These are phyloP conservation scores for Scaptomyza graminum DNA, from an alignment of 1,140 invertebrate genomes.

Conservation along the genomic window DNA sequence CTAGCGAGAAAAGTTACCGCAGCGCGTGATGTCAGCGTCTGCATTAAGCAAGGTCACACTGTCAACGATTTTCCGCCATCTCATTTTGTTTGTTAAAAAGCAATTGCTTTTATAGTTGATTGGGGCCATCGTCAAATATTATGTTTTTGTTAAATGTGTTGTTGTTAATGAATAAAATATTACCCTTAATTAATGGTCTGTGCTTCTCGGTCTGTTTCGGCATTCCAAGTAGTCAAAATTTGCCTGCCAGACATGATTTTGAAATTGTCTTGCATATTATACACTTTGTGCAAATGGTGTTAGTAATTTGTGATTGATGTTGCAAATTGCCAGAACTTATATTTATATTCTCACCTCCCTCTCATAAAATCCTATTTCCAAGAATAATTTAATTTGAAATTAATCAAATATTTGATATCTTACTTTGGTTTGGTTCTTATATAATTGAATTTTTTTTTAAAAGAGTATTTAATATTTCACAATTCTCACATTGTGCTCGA, in stretches of 20 bases:
- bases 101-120: neutral
- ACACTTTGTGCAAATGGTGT: neutral
- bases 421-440: too few species aligned
- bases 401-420: too few species aligned
- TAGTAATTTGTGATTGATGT: neutral
- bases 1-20: constrained; percentile 48
- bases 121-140: neutral
- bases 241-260: constrained; percentile 4
- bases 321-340: too few species aligned
- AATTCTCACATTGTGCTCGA: too few species aligned
- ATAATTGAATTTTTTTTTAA: too few species aligned
- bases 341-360: too few species aligned
- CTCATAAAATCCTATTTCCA: too few species aligned
- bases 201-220: constrained; percentile 17
- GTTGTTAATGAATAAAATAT: constrained; percentile 40
- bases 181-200: constrained; percentile 35
- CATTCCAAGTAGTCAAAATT: constrained; percentile 15
- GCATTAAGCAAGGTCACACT: constrained; percentile 31
- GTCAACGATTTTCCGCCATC: constrained; percentile 11
- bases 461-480: constrained; percentile 12
- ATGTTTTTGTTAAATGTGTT: constrained; percentile 21
- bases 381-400: too few species aligned
- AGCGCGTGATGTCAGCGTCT: neutral
- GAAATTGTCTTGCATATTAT: neutral
- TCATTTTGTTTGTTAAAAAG: neutral